Conservation (phyloP, 2,113 vertebrate genomes). For the Empidonax traillii region DNA sequence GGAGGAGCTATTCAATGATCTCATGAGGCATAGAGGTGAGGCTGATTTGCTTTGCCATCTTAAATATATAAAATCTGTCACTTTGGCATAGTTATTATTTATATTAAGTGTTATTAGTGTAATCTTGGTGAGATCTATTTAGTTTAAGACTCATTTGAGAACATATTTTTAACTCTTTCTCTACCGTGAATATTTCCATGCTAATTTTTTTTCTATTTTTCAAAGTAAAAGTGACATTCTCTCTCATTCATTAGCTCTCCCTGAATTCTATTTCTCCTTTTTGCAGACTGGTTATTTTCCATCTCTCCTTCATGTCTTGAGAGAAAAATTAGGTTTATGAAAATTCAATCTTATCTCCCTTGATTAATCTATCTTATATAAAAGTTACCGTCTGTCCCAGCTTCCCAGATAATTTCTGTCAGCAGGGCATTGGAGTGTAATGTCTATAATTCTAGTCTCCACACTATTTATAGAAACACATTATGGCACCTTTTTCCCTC, state of each 20-base stretch:
- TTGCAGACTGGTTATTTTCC: not conserved
- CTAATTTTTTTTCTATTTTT: not conserved
- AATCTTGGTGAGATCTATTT: not conserved
- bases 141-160: not conserved
- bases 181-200: not conserved
- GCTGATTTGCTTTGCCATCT: not conserved
- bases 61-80: not conserved
- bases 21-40: not conserved
- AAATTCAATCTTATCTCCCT: constrained; percentile 21
- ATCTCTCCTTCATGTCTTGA: not conserved
- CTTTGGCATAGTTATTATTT: not conserved
- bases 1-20: not conserved
- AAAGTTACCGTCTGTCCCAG: not conserved
- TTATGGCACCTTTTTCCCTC: not conserved
- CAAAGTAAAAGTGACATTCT: not conserved
- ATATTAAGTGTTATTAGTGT: not conserved
- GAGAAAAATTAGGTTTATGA: not conserved
- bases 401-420: not conserved
- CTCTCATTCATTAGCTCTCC: not conserved
- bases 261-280: constrained; percentile 15
- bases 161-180: not conserved
- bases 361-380: constrained; percentile 1
- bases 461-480: not conserved
- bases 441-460: not conserved
- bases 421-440: not conserved